Evolutionary conservation across 1,140 invertebrate species (phyloP), one percentile per base, ranked within the genome.

Genomic region (Sinonovacula constricta): DNA sequence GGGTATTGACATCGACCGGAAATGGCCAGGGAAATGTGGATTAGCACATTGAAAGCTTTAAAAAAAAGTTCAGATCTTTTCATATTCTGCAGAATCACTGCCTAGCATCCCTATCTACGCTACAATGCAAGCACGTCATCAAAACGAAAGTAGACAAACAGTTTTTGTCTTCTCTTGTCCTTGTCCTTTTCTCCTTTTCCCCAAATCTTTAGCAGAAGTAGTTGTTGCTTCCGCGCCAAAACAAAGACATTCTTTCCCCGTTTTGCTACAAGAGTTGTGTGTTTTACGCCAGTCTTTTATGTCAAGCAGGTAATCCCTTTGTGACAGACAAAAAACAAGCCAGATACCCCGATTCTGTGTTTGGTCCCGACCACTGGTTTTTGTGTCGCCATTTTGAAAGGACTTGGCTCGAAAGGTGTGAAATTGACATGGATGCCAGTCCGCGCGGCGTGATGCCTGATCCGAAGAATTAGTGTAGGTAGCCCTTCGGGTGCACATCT

Each of bases 341-440:
- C 4, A 39, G 0, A n/a, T 57, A 26, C 24, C 24, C 45, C 39
- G 7, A 18, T 18, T 18, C 7, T 45, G 39, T 45, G 7, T 18
- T 18, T 45, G 39, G 7, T 18, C 39, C 39, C 39, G 7, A 10
- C 18, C 7, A 18, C 39, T 45, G 39, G 39, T 10, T 45, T 10
- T 45, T 45, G 39, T 33, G 71, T 56, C 71, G 71, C 60, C 71
- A 74, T 74, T 49, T 74, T 74, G 45, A 74, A 63, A 65, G 26
- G 49, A 30, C 18, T 28, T 51, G 71, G 49, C 71, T 74, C 49
- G 45, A 74, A 63, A 49, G 45, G 71, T 74, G 71, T 63, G 59
- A 74, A 74, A 51, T 51, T 74, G 71, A 74, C 71, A 74, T 63
- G 30, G 28, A 65, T 49, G 53, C 36, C 59, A 74, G 71, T 74